These are phyloP conservation scores for Iphiclides podalirius DNA, from an alignment of 2,888 invertebrate species.

Conservation along the genomic window DNA sequence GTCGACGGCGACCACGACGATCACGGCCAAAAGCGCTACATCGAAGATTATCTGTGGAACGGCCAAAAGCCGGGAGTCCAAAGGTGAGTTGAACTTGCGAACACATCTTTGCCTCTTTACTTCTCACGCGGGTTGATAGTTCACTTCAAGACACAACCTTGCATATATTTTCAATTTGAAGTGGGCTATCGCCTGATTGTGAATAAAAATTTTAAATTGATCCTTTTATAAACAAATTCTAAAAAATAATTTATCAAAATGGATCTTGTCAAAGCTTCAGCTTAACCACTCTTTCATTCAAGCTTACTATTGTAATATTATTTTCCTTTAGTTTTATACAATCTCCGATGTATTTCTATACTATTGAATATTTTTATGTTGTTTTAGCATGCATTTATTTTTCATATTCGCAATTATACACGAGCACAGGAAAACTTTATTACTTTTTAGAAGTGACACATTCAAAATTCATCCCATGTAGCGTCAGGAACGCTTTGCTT, in stretches of 20 bases:
- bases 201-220: slow-evolving; percentile 23
- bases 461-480: slow-evolving; percentile 27
- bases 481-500: slow-evolving; percentile 55
- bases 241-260: slow-evolving; percentile 29
- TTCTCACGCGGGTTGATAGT: slow-evolving; percentile 8
- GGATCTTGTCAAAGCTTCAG: slow-evolving; percentile 34
- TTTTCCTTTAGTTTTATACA: slow-evolving; percentile 52
- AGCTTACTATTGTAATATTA: slow-evolving; percentile 24
- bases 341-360: slow-evolving; percentile 22
- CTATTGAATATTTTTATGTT: not conserved
- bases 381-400: slow-evolving; percentile 37
- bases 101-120: not conserved
- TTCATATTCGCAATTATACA: slow-evolving; percentile 41
- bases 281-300: slow-evolving; percentile 27
- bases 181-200: slow-evolving; percentile 21
- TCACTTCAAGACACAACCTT: slow-evolving; percentile 16
- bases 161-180: slow-evolving; percentile 23
- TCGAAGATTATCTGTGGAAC: slow-evolving; percentile 74
- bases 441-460: slow-evolving; percentile 20
- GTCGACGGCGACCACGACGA: slow-evolving; percentile 78
- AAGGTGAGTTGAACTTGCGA: slow-evolving; percentile 54
- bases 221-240: slow-evolving; percentile 25
- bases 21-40: slow-evolving; percentile 60
- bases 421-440: slow-evolving; percentile 21
- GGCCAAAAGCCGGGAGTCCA: slow-evolving; percentile 74